A percentile compares a stretch with the other conserved stretches of the same genome.
Conservation (phyloP, 2,888 invertebrate species). For the Pseudococcus jackbeardsleyi region DNA sequence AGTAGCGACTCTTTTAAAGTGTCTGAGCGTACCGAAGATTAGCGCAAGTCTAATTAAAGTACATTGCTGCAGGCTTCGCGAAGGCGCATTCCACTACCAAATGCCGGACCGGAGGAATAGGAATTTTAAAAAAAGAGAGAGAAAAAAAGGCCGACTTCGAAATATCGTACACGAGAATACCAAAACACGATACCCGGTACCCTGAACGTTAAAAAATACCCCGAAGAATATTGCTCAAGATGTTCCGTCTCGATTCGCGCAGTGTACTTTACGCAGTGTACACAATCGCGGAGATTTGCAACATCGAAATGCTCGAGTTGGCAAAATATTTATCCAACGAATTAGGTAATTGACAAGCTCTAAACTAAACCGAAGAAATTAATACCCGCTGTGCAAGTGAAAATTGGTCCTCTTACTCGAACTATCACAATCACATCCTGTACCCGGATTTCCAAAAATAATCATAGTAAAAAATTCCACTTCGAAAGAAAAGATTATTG, state of each 20-base stretch:
- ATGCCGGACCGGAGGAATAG: not conserved
- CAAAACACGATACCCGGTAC: not conserved
- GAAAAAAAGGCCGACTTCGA: not conserved
- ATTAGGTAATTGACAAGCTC: slow-evolving; percentile 16
- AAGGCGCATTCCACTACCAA: not conserved
- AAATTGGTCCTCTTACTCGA: not conserved
- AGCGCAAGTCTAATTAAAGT: slow-evolving; percentile 27
- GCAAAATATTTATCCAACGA: slow-evolving; percentile 17
- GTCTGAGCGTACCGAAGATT: slow-evolving; percentile 44
- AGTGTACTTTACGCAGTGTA: not conserved
- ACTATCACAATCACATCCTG: no score
- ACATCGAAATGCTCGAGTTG: not conserved
- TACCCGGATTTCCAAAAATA: no score
- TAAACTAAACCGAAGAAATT: not conserved
- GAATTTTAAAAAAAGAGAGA: not conserved
- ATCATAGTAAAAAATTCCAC: no score
- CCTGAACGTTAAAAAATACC: slow-evolving; percentile 15
- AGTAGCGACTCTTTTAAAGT: slow-evolving; percentile 30
- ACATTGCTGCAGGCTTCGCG: not conserved
- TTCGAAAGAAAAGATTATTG: no score
- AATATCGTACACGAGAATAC: not conserved
- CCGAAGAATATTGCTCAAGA: not conserved
- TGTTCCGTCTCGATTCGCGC: not conserved
- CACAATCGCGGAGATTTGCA: slow-evolving; percentile 1
- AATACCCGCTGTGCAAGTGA: not conserved